Base-by-base conservation (phyloP, 92 coral and sea anemone genomes). In the Epizoanthus illoricatus region DNA sequence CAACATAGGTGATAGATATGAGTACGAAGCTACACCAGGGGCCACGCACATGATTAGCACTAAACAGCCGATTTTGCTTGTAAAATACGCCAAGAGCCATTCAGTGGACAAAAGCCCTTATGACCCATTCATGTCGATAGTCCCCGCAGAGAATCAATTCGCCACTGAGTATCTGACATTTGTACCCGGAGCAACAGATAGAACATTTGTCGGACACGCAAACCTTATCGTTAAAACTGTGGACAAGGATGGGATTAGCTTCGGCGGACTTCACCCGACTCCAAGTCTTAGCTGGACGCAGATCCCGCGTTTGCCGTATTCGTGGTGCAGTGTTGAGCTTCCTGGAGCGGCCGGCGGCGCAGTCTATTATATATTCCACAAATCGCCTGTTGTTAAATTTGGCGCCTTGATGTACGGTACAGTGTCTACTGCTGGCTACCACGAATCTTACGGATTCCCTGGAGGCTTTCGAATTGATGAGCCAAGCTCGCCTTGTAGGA, bases 111-210 rank as follows among this genome's bases (percentile, higher is more conserved):
- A 1, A 24, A 41, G 60, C 0, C 16, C n/a, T 28, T 88, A 85
- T 60, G 92, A 90, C 33, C 97, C 98, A 0, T 87, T 88, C 45
- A 94, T 94, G 98, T 52, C 88, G 8, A 68, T 87, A 16, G 85
- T 94, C 4, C 98, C 98, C 6, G 87, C 98, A 7, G 80, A 39
- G 12, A 81, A 75, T 20, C 95, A 90, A 76, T 87, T 80, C 84
- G 55, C 93, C 5, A 93, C 92, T 6, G 97, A 94, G 81, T 92
- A 90, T 84, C 81, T 87, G 2, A 65, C 93, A 21, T 85, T 88
- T 40, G 92, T 93, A 10, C 87, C 70, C 18, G 85, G 65, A 57
- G 83, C n/a, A 64, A 33, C 21, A 0, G 81, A 45, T 52, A 60
- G 75, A 21, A 56, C 88, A 3, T 76, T 84, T 52, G 89, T 74